Evolutionary conservation across 2,888 invertebrate genomes (phyloP), one percentile per base, ranked within the genome.

Genomic region (Hedychridium roseum): DNA sequence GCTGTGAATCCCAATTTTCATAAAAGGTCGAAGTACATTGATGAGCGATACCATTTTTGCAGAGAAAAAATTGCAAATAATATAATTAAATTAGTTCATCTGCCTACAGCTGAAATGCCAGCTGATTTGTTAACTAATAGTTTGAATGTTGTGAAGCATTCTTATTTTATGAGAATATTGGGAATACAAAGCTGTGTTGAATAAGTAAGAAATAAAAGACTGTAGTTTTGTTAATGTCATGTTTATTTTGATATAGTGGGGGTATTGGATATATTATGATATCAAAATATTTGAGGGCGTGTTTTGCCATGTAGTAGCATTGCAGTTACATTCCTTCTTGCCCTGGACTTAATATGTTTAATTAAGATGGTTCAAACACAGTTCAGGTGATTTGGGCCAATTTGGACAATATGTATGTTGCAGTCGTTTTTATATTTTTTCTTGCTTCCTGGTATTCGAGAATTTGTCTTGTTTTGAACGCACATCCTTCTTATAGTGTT

Each of bases 401-500:
- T 47, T 28, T 12, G 16, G 27, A 52, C 51, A 54, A 46, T 53
- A 57, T n/a, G n/a, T n/a, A n/a, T n/a, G 51, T 58, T 28, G 30
- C 52, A 15, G 50, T 44, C 45, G 50, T 55, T 45, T 52, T 48
- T 17, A 50, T 37, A 20, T 48, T 50, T 44, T 58, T 60, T 43
- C 45, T 57, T 6, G 58, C 60, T 39, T 50, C 46, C 49, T 43
- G 43, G 21, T 50, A 50, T 28, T 39, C 56, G 9, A 23, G 38
- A 34, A 32, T 57, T 54, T 56, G 36, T 42, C 53, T 44, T 27
- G 31, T 43, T 40, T 52, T 57, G 23, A 20, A 20, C 44, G 43
- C 56, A 58, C 47, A 49, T 57, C 40, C 60, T 58, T 51, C 55
- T 52, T 41, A 59, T 36, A 40, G 47, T 44, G 30, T 54, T 60